Conservation (phyloP, 2,888 invertebrate genomes). For the Ligdia adustata region DNA sequence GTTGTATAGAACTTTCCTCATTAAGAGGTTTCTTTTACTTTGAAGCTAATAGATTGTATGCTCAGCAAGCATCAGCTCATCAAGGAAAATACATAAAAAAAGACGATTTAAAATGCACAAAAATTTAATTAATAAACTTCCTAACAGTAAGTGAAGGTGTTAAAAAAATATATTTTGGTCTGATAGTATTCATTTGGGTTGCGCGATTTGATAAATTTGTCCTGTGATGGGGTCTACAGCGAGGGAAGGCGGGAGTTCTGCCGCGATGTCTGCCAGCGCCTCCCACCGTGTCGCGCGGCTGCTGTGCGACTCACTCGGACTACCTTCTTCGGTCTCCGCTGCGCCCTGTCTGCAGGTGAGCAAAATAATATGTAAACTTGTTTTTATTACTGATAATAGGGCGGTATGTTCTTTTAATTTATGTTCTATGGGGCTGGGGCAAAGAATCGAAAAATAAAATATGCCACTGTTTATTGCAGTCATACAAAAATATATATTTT, state of each 20-base stretch:
- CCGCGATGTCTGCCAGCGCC: slow-evolving; percentile 84
- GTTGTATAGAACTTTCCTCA: no score
- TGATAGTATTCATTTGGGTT: slow-evolving; percentile 60
- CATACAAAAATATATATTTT: no score
- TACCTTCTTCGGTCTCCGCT: slow-evolving; percentile 46
- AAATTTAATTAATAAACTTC: slow-evolving; percentile 13
- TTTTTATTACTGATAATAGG: no score
- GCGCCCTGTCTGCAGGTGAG: slow-evolving; percentile 18
- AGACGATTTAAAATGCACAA: background rate
- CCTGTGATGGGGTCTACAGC: slow-evolving; percentile 77
- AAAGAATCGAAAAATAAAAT: no score
- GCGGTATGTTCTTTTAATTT: no score
- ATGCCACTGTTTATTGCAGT: no score
- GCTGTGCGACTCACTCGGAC: slow-evolving; percentile 68
- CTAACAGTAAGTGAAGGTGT: slow-evolving; percentile 9
- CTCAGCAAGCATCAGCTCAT: no score
- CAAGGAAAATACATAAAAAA: no score
- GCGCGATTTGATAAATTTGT: slow-evolving; percentile 63
- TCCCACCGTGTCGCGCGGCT: slow-evolving; percentile 85
- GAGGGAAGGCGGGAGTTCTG: slow-evolving; percentile 78
- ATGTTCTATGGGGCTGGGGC: no score
- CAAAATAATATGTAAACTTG: no score
- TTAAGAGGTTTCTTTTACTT: no score
- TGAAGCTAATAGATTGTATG: no score
- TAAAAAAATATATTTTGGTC: slow-evolving; percentile 20